These are phyloP conservation scores for Drosophila tropicalis DNA, from an alignment of 1,140 invertebrate species.

Conservation along the genomic window DNA sequence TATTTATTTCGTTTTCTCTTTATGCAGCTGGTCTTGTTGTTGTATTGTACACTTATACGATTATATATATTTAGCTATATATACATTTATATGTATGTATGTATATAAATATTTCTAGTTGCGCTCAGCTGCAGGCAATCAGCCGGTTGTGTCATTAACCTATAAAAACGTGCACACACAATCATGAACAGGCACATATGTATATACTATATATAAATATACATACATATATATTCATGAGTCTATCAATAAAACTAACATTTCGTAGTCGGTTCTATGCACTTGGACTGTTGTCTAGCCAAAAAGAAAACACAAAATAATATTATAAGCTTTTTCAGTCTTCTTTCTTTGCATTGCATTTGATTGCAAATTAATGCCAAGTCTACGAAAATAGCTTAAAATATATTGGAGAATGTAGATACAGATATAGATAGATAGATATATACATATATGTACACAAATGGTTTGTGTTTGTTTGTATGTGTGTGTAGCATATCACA, in stretches of 20 bases:
- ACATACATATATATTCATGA: background rate
- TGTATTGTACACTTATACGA: background rate
- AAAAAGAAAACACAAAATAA: background rate
- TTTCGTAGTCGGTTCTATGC: constrained; percentile 52
- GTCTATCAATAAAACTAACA: constrained; percentile 42
- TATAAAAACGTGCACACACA: constrained; percentile 72
- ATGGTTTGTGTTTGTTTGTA: background rate
- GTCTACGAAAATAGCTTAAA: constrained; percentile 65
- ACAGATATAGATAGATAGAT: constrained; percentile 18
- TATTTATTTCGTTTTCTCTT: constrained; percentile 12
- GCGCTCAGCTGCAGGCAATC: constrained; percentile 40
- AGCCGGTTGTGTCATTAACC: constrained; percentile 74
- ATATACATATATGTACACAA: constrained; percentile 29
- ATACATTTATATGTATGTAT: background rate
- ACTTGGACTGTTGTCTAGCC: constrained; percentile 34
- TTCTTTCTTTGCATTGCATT: constrained; percentile 51
- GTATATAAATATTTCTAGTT: constrained; percentile 41
- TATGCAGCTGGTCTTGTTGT: constrained; percentile 31
- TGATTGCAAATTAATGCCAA: constrained; percentile 60
- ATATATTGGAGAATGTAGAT: constrained; percentile 37
- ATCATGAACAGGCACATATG: constrained; percentile 1
- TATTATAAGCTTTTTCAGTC: constrained; percentile 10
- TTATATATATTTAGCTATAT: no score
- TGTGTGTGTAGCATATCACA: constrained; percentile 8
- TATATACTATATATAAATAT: background rate